Evolutionary conservation across 2,797 vertebrate genomes (phyloP), one percentile per base, ranked within the genome.

Genomic region (Cyclopterus lumpus): DNA sequence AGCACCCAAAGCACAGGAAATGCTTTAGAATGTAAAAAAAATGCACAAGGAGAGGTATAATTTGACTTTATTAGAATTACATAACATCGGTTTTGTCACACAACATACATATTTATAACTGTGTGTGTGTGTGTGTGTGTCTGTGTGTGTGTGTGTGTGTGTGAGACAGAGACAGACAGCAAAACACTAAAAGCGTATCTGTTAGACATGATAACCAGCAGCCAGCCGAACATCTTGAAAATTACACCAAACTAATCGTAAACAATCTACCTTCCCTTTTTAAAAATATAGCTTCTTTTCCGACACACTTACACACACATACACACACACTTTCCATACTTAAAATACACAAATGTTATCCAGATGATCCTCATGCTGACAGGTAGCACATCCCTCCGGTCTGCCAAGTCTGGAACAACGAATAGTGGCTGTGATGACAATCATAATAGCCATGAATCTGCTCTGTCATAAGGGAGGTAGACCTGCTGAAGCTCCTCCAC

Each of bases 41-140:
- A 34, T 8, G 22, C 14, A 61, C 6, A 5, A 34, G 2, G n/a
- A 22, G 8, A 54, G 44, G 14, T 57, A 58, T 46, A 12, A 30
- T 81, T 80, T 76, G 40, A 79, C 68, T 92, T 92, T 92, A 92
- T 91, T 92, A 71, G 46, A 62, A 62, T 82, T 59, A 55, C 60
- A 78, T 67, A 75, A 83, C 76, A 82, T 67, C 75, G 60, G 58
- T 51, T 77, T 55, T 36, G 40, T 55, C n/a, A 69, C 20, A 54
- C 48, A 78, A 83, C 66, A 80, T 64, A 54, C 53, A 80, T 26
- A 71, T 78, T 78, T 54, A 60, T 73, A 63, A 60, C 6, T 67
- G 38, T 79, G 48, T 72, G 34, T 40, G 8, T 71, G 15, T 38
- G 16, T 36, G 34, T 36, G 34, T 36, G 34, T 36, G n/a, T n/a